A percentile compares a stretch with the other conserved stretches of the same genome.
Evolutionary conservation across 2,797 vertebrate genomes (phyloP).

Genomic region (Mallotus villosus): DNA sequence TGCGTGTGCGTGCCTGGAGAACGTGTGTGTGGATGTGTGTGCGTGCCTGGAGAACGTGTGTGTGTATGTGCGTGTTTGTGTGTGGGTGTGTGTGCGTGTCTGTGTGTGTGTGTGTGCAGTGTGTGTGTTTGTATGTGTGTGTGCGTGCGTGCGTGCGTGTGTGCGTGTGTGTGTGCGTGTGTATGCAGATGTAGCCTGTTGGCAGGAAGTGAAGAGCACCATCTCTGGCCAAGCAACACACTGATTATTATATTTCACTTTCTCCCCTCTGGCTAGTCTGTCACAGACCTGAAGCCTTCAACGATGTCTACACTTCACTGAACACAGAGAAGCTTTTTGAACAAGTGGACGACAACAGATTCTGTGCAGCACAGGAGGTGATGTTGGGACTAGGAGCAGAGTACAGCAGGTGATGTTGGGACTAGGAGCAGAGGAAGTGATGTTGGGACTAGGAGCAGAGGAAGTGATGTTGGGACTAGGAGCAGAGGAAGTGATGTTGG

Average conservation of each 20-base stretch:
- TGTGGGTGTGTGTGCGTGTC: no score
- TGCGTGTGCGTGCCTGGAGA: constrained; percentile 24
- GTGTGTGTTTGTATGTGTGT: constrained; percentile 25
- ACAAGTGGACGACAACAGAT: neutral
- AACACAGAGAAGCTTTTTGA: constrained; percentile 9
- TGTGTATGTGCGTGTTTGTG: constrained; percentile 27
- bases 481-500: neutral
- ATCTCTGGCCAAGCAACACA: constrained; percentile 56
- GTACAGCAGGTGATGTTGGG: neutral
- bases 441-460: neutral
- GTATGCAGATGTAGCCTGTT: constrained; percentile 26
- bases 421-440: neutral
- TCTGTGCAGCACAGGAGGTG: neutral
- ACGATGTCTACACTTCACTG: neutral
- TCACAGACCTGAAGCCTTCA: constrained; percentile 10
- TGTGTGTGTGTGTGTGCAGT: constrained; percentile 27
- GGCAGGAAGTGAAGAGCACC: constrained; percentile 32
- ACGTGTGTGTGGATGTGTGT: constrained; percentile 19
- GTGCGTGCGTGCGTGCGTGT: constrained; percentile 28
- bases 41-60: constrained; percentile 20
- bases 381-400: neutral
- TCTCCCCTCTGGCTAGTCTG: constrained; percentile 14
- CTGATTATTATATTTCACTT: constrained; percentile 49
- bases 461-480: neutral
- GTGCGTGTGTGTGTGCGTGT: constrained; percentile 31